These are phyloP conservation scores for Rhynchomys soricoides DNA, from an alignment of 2,113 vertebrate species.

Conservation along the genomic window DNA sequence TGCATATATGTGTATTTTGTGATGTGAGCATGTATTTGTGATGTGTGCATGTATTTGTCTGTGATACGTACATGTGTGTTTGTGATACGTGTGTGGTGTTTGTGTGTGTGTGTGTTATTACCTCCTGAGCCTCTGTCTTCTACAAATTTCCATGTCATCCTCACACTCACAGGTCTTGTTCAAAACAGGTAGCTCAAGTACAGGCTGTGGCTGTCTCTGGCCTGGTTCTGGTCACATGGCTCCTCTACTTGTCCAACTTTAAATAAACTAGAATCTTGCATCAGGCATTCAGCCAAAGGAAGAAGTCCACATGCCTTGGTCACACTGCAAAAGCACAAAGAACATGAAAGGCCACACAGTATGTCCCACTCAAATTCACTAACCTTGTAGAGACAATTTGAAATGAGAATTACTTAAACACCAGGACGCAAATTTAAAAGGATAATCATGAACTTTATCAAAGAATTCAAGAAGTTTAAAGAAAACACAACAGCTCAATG, in stretches of 20 bases:
- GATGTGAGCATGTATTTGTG: no score
- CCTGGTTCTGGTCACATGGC: not conserved
- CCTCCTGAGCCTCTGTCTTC: not conserved
- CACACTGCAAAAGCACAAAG: not conserved
- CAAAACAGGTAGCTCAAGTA: no score
- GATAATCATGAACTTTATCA: not conserved
- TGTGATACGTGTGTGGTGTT: not conserved
- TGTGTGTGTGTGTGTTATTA: not conserved
- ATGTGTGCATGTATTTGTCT: not conserved
- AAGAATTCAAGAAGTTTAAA: not conserved
- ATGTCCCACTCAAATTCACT: not conserved
- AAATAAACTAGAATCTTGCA: not conserved
- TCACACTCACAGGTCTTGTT: not conserved
- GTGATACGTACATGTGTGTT: not conserved
- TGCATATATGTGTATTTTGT: not conserved
- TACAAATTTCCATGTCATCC: not conserved
- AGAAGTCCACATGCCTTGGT: no score
- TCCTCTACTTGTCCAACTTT: not conserved
- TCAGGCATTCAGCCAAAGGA: not conserved
- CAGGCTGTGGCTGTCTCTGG: not conserved
- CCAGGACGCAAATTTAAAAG: not conserved
- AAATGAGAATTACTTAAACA: not conserved
- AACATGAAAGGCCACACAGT: not conserved
- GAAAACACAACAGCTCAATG: not conserved
- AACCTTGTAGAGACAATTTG: not conserved